phyloP scores from a whole-genome alignment of 23 tunicate species.

The Ascidia mentula region DNA sequence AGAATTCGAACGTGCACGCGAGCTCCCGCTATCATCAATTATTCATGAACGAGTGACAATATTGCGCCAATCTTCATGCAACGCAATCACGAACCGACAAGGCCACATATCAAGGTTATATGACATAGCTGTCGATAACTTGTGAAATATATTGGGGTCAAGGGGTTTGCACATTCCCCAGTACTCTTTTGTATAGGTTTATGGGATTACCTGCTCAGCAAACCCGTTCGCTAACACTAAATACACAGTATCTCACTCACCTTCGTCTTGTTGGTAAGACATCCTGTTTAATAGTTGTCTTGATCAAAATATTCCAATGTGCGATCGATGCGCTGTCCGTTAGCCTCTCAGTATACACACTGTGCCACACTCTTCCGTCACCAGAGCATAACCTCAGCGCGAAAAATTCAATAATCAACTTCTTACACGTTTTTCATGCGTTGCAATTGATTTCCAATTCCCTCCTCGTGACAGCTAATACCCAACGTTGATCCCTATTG shows the following conservation, averaged over 20 bases:
- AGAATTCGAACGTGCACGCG: not conserved
- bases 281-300: not conserved
- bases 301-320: too few relatives aligned
- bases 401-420: not conserved
- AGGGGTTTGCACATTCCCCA: too few relatives aligned
- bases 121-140: too few relatives aligned
- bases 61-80: not conserved
- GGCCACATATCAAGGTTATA: too few relatives aligned
- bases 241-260: not conserved
- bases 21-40: constrained; percentile 2
- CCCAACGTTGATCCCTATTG: not conserved
- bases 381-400: not conserved
- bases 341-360: not conserved
- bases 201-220: too few relatives aligned
- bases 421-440: not conserved
- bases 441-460: not conserved
- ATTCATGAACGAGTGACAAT: not conserved
- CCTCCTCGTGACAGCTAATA: not conserved
- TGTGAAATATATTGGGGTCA: too few relatives aligned
- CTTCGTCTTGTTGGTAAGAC: not conserved
- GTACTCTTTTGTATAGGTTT: too few relatives aligned
- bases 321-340: not conserved
- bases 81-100: not conserved
- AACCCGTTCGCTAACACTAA: too few relatives aligned
- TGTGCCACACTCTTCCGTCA: too few relatives aligned